phyloP scores from a whole-genome alignment of 2,113 vertebrate species.

The Tupaia tana region DNA sequence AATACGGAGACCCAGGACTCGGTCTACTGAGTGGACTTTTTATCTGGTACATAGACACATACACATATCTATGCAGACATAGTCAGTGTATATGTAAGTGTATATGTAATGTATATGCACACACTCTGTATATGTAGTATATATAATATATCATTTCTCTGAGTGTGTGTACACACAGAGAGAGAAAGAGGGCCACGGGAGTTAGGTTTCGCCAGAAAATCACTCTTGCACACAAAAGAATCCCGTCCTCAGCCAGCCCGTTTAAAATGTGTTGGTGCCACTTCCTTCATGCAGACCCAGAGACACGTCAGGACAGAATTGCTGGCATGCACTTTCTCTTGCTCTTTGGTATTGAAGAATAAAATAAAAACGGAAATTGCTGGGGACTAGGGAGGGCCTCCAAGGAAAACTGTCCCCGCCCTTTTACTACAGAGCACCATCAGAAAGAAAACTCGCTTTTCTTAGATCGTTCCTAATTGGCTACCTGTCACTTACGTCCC shows the following conservation, averaged over 20 bases:
- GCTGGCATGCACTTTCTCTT: conserved; percentile 70
- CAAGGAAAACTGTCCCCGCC: conserved; percentile 66
- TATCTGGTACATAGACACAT: background rate
- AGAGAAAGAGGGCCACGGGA: background rate
- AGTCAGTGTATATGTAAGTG: background rate
- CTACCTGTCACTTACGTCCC: background rate
- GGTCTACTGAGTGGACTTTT: background rate
- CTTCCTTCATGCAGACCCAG: conserved; percentile 61
- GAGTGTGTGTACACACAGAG: too few species aligned
- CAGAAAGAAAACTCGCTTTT: conserved; percentile 62
- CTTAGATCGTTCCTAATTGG: conserved; percentile 56
- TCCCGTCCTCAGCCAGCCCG: conserved; percentile 29
- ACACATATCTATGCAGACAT: background rate
- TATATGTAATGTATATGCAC: background rate
- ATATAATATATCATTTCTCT: too few species aligned
- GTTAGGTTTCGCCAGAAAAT: conserved; percentile 47
- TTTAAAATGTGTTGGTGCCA: conserved; percentile 46
- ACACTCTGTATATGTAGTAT: background rate
- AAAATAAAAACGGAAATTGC: conserved; percentile 70
- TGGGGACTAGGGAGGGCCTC: conserved; percentile 42
- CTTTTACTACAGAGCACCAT: conserved; percentile 57
- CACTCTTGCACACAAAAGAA: conserved; percentile 67
- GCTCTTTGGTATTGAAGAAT: conserved; percentile 72
- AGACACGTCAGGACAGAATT: conserved; percentile 60
- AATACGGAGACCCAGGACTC: background rate